Evolutionary conservation across 2,113 vertebrate species (phyloP), one percentile per base, ranked within the genome.

Genomic region (Melanerpes aurifrons): DNA sequence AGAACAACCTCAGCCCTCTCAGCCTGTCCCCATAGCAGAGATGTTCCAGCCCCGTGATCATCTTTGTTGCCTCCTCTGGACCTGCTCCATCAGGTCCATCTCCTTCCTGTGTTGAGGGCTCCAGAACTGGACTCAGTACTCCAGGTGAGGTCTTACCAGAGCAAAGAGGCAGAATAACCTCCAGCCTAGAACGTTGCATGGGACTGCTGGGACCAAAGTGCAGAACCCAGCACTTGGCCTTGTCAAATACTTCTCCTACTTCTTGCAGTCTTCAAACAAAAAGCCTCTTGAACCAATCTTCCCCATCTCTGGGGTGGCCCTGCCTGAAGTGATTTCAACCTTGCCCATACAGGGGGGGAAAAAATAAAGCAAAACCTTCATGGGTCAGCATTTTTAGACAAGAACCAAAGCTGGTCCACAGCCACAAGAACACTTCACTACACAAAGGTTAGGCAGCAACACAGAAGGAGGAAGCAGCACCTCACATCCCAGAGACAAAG

Each of bases 401-500:
- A 58, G 63, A 35, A 66, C 47, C 15, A 66, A 5, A 48, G 12
- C 11, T 4, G 12, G 69, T 6, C 66, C 20, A 2, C 4, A 53
- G 8, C 45, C 28, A 0, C 0, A 56, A 21, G 58, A 58, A 58
- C 3, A 5, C 9, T 21, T 56, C 15, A 25, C 59, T 26, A 8
- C 40, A 21, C 22, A 11, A 62, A 50, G 0, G 11, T 76, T 80
- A 17, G 43, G 45, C 48, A 54, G 45, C 57, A 78, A 64, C 1
- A 9, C 8, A 5, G 17, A 17, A 4, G 40, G 25, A 84, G 68
- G 40, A 63, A 87, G 67, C 10, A 31, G 53, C 29, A 43, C 61
- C 50, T 88, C 64, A 56, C 17, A 1, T 0, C 22, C 69, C 47
- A 0, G 2, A n/a, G 68, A 3, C 0, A 3, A 66, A 10, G 35